Conservation (phyloP, 2,888 invertebrate species). For the Leucoma salicis region DNA sequence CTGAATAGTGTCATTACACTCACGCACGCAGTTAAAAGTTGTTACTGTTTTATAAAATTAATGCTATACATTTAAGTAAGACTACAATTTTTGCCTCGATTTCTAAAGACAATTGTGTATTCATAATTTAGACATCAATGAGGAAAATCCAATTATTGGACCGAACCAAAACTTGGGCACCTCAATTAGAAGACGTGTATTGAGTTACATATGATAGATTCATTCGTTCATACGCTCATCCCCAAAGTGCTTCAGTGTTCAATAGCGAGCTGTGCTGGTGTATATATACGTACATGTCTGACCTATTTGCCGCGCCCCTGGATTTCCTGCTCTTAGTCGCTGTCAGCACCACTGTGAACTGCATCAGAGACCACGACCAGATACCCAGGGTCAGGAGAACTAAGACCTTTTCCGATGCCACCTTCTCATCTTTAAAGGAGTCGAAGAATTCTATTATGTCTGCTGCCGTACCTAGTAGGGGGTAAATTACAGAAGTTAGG, state of each 20-base stretch:
- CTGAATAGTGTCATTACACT: too few relatives aligned
- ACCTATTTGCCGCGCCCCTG: constrained; percentile 83
- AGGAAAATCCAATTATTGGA: too few relatives aligned
- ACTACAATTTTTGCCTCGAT: too few relatives aligned
- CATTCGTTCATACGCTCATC: constrained; percentile 1
- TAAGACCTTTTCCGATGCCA: constrained; percentile 89
- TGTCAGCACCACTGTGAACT: constrained; percentile 96
- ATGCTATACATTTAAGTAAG: too few relatives aligned
- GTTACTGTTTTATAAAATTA: too few relatives aligned
- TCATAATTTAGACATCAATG: too few relatives aligned
- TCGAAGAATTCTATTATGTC: constrained; percentile 99
- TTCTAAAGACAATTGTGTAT: too few relatives aligned
- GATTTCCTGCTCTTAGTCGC: constrained; percentile 92
- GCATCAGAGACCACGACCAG: constrained; percentile 96
- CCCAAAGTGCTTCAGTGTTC: constrained; percentile 12
- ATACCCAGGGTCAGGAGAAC: constrained; percentile 93
- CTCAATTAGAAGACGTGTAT: too few relatives aligned
- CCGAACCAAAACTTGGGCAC: too few relatives aligned
- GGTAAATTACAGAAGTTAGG: too few relatives aligned
- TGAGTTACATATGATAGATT: too few relatives aligned
- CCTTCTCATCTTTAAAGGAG: constrained; percentile 94
- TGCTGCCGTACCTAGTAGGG: constrained; percentile 96
- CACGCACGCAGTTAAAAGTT: too few relatives aligned
- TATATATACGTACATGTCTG: constrained; percentile 74
- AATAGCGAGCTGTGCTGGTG: constrained; percentile 25